Percentiles rank a stretch among this genome's conserved stretches.
These are phyloP conservation scores for Trematocara unimaculatum DNA, from an alignment of 2,113 vertebrate species.

Conservation along the genomic window DNA sequence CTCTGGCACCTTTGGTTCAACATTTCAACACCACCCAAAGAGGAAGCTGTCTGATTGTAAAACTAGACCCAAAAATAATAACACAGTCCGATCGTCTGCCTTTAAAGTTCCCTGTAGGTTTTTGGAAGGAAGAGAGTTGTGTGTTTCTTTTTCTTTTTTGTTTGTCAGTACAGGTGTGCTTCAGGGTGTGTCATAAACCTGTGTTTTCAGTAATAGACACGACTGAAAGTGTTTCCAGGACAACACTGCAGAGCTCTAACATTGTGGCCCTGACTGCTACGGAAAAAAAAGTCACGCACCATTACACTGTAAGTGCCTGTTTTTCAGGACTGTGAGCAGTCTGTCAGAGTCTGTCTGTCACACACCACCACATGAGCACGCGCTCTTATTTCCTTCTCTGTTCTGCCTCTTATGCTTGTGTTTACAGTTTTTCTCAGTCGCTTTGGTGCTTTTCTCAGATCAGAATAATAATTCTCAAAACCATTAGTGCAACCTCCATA, in stretches of 20 bases:
- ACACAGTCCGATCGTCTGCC: background rate
- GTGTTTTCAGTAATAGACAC: background rate
- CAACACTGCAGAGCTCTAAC: background rate
- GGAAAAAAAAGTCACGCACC: background rate
- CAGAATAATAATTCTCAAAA: background rate
- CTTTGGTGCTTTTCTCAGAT: background rate
- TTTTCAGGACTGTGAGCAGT: background rate
- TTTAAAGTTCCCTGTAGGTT: background rate
- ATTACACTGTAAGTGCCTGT: background rate
- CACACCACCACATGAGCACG: background rate
- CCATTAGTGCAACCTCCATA: background rate
- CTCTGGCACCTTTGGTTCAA: background rate
- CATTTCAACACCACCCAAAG: background rate
- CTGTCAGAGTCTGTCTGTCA: background rate
- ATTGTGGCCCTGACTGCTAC: background rate
- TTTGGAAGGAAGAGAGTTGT: background rate
- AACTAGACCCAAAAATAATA: background rate
- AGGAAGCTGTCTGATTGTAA: background rate
- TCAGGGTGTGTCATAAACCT: slow-evolving; percentile 32
- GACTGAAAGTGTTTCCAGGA: slow-evolving; percentile 6
- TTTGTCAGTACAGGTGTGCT: background rate
- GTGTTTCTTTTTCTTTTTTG: background rate
- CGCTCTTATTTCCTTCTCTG: background rate
- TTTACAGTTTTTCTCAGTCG: background rate
- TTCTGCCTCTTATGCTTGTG: background rate